These are phyloP conservation scores for Sapajus apella DNA, from an alignment of 2,113 vertebrate genomes.

Conservation along the genomic window DNA sequence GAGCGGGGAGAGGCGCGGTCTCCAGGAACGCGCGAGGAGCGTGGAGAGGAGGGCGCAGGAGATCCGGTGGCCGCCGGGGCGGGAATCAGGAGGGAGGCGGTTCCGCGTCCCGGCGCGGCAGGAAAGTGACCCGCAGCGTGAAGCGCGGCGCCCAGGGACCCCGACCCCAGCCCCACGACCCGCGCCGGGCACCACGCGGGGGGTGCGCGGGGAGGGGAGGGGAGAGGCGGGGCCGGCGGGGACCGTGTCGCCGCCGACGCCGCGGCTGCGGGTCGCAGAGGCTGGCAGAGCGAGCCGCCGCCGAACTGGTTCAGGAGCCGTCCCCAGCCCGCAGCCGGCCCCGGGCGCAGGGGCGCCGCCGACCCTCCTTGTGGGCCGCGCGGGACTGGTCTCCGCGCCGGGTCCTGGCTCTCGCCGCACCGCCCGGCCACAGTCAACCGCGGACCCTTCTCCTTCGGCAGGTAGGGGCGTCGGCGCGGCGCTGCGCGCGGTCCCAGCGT, in stretches of 20 bases:
- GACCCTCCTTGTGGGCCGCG: constrained; percentile 15
- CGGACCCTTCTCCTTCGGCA: background rate
- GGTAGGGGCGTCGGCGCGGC: constrained; percentile 43
- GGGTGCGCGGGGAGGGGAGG: constrained; percentile 25
- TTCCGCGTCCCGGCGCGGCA: background rate
- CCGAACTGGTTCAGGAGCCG: constrained; percentile 74
- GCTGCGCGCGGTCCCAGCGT: background rate
- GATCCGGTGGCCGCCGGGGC: background rate
- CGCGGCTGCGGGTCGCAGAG: constrained; percentile 57
- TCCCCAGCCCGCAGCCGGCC: constrained; percentile 76
- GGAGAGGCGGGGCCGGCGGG: constrained; percentile 16
- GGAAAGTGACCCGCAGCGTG: background rate
- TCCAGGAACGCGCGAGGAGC: background rate
- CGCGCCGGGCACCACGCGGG: background rate
- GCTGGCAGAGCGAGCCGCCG: constrained; percentile 71
- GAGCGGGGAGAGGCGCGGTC: background rate
- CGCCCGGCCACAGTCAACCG: background rate
- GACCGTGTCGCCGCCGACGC: background rate
- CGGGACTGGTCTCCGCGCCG: constrained; percentile 39
- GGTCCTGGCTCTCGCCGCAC: background rate
- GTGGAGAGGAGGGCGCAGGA: background rate
- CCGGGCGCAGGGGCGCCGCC: background rate
- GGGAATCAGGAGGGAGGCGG: background rate
- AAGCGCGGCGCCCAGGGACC: background rate
- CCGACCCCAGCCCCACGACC: background rate